phyloP scores from a whole-genome alignment of 2,797 vertebrate genomes.

The Melanotaenia nigrans region DNA sequence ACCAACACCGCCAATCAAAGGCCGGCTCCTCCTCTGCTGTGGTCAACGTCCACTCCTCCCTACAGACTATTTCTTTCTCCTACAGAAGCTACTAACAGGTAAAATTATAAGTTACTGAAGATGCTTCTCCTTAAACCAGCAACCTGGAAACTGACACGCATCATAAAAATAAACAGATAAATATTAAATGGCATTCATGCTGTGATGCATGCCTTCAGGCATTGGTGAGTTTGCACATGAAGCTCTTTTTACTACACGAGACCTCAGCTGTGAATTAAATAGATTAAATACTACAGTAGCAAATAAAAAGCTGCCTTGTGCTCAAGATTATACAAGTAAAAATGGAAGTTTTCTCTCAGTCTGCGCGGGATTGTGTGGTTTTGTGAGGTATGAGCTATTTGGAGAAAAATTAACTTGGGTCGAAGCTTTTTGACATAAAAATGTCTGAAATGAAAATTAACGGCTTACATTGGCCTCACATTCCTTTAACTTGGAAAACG shows the following conservation, averaged over 20 bases:
- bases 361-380: constrained; percentile 55
- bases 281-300: constrained; percentile 78
- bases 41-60: constrained; percentile 20
- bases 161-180: constrained; percentile 67
- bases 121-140: constrained; percentile 39
- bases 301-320: constrained; percentile 81
- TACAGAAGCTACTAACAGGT: constrained; percentile 2
- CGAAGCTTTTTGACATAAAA: constrained; percentile 46
- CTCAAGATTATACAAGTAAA: constrained; percentile 53
- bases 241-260: constrained; percentile 35
- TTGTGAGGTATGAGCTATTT: constrained; percentile 77
- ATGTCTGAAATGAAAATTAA: constrained; percentile 31
- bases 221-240: constrained; percentile 39
- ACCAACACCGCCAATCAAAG: constrained; percentile 2
- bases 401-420: constrained; percentile 34
- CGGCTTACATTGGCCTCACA: background rate
- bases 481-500: too few species aligned
- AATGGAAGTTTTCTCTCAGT: constrained; percentile 44
- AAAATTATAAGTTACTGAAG: constrained; percentile 32
- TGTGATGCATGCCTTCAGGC: constrained; percentile 57
- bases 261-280: constrained; percentile 60
- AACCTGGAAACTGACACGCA: constrained; percentile 74
- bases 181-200: constrained; percentile 69
- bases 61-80: constrained; percentile 5
- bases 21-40: constrained; percentile 3